Evolutionary conservation across 2,113 vertebrate genomes (phyloP).

Genomic region (Smithornis capensis): DNA sequence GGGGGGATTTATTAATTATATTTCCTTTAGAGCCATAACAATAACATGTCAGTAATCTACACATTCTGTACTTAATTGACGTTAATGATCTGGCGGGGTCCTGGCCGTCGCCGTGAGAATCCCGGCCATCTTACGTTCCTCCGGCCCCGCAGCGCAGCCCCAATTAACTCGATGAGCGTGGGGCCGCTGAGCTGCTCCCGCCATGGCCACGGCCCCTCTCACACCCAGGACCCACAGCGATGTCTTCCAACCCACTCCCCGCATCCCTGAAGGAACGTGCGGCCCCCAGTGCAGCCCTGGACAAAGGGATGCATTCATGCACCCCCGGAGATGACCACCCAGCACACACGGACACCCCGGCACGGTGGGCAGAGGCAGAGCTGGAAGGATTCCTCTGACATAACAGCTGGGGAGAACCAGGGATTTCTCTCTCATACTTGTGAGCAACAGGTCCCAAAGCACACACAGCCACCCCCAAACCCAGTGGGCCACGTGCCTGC

Average conservation of each 20-base stretch:
- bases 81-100: conserved; percentile 44
- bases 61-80: conserved; percentile 24
- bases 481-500: fast-evolving
- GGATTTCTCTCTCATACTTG: fast-evolving
- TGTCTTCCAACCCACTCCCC: fast-evolving
- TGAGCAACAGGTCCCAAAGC: neutral
- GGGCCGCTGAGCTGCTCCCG: neutral
- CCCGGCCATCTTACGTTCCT: neutral
- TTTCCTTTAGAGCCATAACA: conserved; percentile 52
- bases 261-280: neutral
- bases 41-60: conserved; percentile 24
- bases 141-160: neutral
- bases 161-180: neutral
- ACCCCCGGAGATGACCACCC: fast-evolving
- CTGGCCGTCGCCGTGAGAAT: neutral
- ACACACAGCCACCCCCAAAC: neutral
- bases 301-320: neutral
- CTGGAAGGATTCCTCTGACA: no score
- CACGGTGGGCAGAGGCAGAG: fast-evolving
- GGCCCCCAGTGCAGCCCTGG: fast-evolving
- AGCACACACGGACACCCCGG: fast-evolving
- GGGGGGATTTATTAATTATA: conserved; percentile 45
- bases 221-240: neutral
- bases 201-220: neutral
- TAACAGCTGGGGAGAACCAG: fast-evolving